phyloP scores from a whole-genome alignment of 2,888 invertebrate genomes.

The Drosophila flavopinicola region DNA sequence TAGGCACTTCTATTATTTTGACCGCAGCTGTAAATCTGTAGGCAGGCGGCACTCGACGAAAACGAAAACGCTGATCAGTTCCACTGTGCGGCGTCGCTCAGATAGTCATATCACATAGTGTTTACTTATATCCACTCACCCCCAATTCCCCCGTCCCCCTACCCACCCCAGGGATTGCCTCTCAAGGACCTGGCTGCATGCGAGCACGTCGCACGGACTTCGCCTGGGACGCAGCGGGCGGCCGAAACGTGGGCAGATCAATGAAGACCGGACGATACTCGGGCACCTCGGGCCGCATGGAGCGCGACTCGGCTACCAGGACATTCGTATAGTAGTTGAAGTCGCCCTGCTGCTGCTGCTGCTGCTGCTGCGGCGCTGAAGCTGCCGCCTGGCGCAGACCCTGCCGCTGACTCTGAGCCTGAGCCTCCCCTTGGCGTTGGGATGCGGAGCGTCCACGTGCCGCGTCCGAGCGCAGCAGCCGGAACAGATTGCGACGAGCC shows the following conservation, averaged over 20 bases:
- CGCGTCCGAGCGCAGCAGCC: constrained; percentile 66
- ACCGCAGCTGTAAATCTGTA: too few relatives aligned
- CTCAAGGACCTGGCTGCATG: constrained; percentile 34
- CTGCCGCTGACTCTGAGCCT: neutral
- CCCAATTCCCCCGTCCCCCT: neutral
- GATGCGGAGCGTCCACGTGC: constrained; percentile 31
- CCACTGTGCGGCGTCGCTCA: constrained; percentile 26
- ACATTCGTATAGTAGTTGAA: constrained; percentile 81
- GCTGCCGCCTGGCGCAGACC: too few relatives aligned
- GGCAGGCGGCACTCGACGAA: constrained; percentile 9
- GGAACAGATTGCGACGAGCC: constrained; percentile 79
- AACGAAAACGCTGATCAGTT: constrained; percentile 14
- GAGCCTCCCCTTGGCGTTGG: neutral
- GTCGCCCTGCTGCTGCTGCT: constrained; percentile 38
- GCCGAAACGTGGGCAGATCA: constrained; percentile 87
- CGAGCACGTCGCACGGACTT: constrained; percentile 30
- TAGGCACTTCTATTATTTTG: too few relatives aligned
- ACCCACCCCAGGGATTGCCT: neutral
- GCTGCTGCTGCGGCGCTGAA: neutral
- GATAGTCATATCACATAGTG: constrained; percentile 69
- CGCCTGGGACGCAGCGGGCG: constrained; percentile 66
- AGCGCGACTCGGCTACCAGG: constrained; percentile 69
- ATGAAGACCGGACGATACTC: constrained; percentile 84
- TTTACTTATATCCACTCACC: constrained; percentile 39
- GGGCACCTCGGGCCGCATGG: constrained; percentile 78